phyloP scores from a whole-genome alignment of 2,888 invertebrate species.

The Rhaphigaster nebulosa region DNA sequence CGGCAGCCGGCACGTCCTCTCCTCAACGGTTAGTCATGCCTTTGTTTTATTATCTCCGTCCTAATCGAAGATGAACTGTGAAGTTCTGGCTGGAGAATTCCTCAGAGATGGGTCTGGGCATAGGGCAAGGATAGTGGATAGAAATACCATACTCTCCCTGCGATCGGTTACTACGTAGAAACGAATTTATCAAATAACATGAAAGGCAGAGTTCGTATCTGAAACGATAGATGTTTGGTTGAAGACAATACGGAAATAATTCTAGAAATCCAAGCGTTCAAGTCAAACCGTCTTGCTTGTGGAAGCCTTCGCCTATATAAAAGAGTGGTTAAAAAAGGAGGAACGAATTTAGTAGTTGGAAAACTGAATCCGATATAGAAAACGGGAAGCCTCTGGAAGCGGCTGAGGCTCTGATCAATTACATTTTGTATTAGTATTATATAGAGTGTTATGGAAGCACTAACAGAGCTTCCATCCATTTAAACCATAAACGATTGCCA shows the following conservation, averaged over 20 bases:
- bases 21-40: constrained; percentile 21
- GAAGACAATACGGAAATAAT: not conserved
- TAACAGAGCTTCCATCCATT: too few species aligned
- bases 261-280: not conserved
- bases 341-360: too few species aligned
- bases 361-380: too few species aligned
- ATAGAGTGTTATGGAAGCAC: too few species aligned
- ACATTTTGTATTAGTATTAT: too few species aligned
- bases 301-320: too few species aligned
- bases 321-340: too few species aligned
- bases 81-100: constrained; percentile 24
- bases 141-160: not conserved
- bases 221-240: not conserved
- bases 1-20: not conserved
- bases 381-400: too few species aligned
- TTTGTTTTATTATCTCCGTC: constrained; percentile 33
- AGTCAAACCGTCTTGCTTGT: too few species aligned
- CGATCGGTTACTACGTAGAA: not conserved
- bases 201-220: not conserved
- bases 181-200: not conserved
- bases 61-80: constrained; percentile 39
- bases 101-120: not conserved
- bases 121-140: not conserved
- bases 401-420: too few species aligned
- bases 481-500: too few species aligned